These are phyloP conservation scores for Leucoraja erinaceus DNA, from an alignment of 2,113 vertebrate genomes.

Conservation along the genomic window DNA sequence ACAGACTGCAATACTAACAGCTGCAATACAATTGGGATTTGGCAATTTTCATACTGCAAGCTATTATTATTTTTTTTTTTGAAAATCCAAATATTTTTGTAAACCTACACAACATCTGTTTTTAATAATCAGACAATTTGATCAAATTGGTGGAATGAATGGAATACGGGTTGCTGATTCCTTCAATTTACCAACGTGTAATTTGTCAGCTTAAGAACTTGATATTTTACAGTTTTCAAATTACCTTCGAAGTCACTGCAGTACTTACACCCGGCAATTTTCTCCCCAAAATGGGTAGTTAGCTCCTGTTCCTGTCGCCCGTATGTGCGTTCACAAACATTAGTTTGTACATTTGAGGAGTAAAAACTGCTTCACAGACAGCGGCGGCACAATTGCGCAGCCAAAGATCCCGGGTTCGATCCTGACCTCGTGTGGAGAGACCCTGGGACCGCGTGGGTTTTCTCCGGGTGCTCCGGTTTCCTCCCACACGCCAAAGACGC, in stretches of 20 bases:
- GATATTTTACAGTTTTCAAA: background rate
- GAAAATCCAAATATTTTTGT: slow-evolving; percentile 22
- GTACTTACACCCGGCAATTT: background rate
- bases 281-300: background rate
- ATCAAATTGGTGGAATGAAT: background rate
- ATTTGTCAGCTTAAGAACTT: background rate
- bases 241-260: background rate
- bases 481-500: too few species aligned
- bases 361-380: background rate
- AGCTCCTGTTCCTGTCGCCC: background rate
- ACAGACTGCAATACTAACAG: background rate
- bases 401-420: too few species aligned
- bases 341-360: background rate
- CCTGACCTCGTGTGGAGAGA: too few species aligned
- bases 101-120: slow-evolving; percentile 31
- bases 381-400: too few species aligned
- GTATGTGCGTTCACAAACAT: background rate
- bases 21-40: slow-evolving; percentile 1
- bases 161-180: background rate
- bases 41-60: slow-evolving; percentile 31
- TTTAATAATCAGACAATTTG: background rate
- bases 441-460: too few species aligned
- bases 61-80: slow-evolving; percentile 4
- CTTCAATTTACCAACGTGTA: background rate
- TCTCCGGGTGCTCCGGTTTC: too few species aligned